Evolutionary conservation across 2,888 invertebrate species (phyloP).

Genomic region (Lithophane semibrunnea): DNA sequence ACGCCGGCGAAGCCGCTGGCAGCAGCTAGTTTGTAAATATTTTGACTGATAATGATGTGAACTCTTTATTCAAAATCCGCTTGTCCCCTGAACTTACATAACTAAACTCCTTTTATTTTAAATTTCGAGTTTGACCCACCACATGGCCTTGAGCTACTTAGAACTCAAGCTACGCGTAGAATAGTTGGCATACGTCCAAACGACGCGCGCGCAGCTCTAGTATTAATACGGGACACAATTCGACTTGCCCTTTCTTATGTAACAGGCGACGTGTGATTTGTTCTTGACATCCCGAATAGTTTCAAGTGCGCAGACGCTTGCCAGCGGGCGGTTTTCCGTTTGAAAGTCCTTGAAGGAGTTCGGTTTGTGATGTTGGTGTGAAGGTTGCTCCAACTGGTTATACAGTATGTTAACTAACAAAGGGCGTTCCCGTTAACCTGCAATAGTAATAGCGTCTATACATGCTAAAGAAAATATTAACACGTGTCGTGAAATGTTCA

Average conservation of each 20-base stretch:
- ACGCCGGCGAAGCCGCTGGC: too few species aligned
- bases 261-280: conserved; percentile 67
- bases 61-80: background rate
- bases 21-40: too few species aligned
- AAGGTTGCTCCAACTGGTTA: background rate
- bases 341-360: conserved; percentile 38
- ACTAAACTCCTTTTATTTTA: conserved; percentile 65
- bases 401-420: too few species aligned
- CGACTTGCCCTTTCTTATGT: conserved; percentile 76
- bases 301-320: conserved; percentile 63
- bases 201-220: conserved; percentile 60
- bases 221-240: conserved; percentile 69
- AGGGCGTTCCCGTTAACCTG: too few species aligned
- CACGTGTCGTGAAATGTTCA: too few species aligned
- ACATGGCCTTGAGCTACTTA: conserved; percentile 72
- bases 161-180: conserved; percentile 66
- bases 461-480: too few species aligned
- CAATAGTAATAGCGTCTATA: too few species aligned
- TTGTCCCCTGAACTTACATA: conserved; percentile 56
- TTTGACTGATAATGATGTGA: too few species aligned
- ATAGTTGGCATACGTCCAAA: conserved; percentile 77
- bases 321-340: conserved; percentile 41
- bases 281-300: conserved; percentile 70
- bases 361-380: background rate
- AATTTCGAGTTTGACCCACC: conserved; percentile 71